Percentiles rank a stretch among this genome's conserved stretches.
Conservation (phyloP, 2,888 invertebrate species). For the Parthenolecanium corni region DNA sequence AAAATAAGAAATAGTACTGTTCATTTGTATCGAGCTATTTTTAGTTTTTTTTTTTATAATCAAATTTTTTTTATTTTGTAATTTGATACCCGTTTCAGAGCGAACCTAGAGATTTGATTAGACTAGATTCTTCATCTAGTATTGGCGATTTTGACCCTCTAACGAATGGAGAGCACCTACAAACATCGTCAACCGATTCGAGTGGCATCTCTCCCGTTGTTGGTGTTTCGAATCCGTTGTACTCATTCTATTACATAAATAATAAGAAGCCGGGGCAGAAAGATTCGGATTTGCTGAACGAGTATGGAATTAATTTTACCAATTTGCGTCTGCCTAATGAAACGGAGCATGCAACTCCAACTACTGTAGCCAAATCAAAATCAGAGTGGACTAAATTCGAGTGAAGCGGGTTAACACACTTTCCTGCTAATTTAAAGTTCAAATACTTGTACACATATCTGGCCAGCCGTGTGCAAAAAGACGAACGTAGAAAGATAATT, state of each 20-base stretch:
- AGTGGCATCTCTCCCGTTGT: slow-evolving; percentile 33
- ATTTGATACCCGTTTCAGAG: slow-evolving; percentile 10
- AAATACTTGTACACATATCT: too few relatives aligned
- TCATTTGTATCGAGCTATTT: too few relatives aligned
- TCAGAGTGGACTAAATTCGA: slow-evolving; percentile 32
- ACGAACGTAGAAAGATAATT: background rate
- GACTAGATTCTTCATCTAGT: slow-evolving; percentile 53
- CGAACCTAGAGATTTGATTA: slow-evolving; percentile 49
- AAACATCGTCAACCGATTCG: slow-evolving; percentile 32
- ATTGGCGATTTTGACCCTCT: slow-evolving; percentile 58
- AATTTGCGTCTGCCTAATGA: slow-evolving; percentile 38
- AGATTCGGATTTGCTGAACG: slow-evolving; percentile 52
- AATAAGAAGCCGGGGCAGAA: slow-evolving; percentile 40
- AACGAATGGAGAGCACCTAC: slow-evolving; percentile 44
- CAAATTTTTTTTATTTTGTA: too few relatives aligned
- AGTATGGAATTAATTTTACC: slow-evolving; percentile 61
- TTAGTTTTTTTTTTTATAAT: too few relatives aligned
- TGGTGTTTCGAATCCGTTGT: slow-evolving; percentile 44
- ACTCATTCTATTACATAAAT: slow-evolving; percentile 39
- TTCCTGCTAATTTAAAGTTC: too few relatives aligned
- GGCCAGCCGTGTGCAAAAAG: background rate
- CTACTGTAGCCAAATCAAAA: slow-evolving; percentile 22
- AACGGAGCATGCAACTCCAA: background rate
- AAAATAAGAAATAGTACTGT: too few relatives aligned
- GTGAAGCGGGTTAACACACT: background rate